These are phyloP conservation scores for Scophthalmus maximus DNA, from an alignment of 2,113 vertebrate species.

Conservation along the genomic window DNA sequence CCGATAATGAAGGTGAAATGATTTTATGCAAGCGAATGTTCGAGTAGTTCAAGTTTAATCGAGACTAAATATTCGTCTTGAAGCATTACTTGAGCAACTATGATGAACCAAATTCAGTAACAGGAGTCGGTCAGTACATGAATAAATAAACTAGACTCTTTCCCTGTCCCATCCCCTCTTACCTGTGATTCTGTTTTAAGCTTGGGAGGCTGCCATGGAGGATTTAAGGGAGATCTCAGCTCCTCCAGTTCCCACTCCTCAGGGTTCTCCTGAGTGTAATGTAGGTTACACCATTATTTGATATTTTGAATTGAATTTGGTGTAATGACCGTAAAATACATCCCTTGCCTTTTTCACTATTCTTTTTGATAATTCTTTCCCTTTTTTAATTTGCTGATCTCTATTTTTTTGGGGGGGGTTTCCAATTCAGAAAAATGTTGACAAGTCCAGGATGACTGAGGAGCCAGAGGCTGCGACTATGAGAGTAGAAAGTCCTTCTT, in stretches of 20 bases:
- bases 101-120: too few species aligned
- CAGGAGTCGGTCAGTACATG: too few species aligned
- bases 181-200: constrained; percentile 31
- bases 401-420: background rate
- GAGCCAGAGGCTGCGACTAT: background rate
- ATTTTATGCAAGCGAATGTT: background rate
- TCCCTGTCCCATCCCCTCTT: background rate
- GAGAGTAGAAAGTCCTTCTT: background rate
- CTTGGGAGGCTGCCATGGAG: constrained; percentile 20
- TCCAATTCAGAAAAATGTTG: background rate
- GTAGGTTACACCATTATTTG: constrained; percentile 30
- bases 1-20: constrained; percentile 37
- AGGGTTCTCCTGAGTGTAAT: background rate
- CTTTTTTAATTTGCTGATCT: background rate
- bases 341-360: too few species aligned
- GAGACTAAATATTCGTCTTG: background rate
- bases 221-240: background rate
- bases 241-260: background rate
- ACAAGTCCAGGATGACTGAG: background rate
- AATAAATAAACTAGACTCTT: too few species aligned
- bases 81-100: too few species aligned
- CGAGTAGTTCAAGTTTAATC: background rate
- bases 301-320: background rate
- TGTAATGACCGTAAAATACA: too few species aligned
- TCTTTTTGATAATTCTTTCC: background rate